Evolutionary conservation across 2,797 vertebrate species (phyloP).

Genomic region (Gastrophryne carolinensis): DNA sequence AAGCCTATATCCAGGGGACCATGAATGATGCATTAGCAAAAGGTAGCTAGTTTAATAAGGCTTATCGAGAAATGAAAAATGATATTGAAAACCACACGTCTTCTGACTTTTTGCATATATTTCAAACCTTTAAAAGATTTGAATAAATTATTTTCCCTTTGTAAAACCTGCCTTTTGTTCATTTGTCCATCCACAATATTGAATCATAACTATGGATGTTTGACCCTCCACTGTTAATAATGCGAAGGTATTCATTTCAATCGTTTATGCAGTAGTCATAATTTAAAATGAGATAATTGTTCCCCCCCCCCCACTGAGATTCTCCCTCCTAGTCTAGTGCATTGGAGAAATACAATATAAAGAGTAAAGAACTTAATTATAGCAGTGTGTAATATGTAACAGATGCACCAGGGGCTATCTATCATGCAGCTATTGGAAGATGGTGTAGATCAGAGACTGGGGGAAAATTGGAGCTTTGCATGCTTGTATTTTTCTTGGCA

Average conservation of each 20-base stretch:
- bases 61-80: no score
- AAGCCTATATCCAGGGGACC: no score
- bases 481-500: neutral
- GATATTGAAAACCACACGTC: no score
- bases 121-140: no score
- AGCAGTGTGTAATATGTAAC: neutral
- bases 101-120: no score
- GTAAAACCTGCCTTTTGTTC: neutral
- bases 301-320: neutral
- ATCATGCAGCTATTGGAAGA: neutral
- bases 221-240: constrained; percentile 11
- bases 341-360: neutral
- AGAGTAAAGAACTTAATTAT: neutral
- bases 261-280: neutral
- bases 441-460: neutral
- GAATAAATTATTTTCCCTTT: neutral
- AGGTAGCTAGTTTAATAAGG: no score
- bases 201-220: constrained; percentile 22
- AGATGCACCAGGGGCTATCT: neutral
- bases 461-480: neutral
- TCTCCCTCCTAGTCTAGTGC: neutral
- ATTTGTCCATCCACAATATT: constrained; percentile 28
- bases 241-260: constrained; percentile 26
- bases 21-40: no score
- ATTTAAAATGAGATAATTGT: constrained; percentile 23